Evolutionary conservation across 2,113 vertebrate species (phyloP).

Genomic region (Campylomormyrus tamandua): DNA sequence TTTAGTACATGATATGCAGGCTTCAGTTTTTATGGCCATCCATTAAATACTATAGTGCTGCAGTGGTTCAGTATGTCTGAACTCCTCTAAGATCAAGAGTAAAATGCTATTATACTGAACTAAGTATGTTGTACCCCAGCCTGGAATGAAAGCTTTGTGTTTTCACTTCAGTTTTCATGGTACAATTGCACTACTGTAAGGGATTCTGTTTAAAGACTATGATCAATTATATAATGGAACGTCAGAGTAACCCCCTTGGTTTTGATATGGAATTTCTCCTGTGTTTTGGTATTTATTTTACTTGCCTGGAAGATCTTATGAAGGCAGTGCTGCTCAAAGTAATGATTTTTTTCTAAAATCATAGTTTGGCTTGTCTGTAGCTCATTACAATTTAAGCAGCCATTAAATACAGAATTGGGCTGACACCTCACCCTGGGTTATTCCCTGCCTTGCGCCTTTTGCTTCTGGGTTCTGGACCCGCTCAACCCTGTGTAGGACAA

Average conservation of each 20-base stretch:
- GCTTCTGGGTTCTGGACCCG: not conserved
- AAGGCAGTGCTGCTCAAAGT: not conserved
- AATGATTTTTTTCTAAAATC: not conserved
- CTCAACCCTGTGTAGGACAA: not conserved
- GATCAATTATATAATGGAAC: not conserved
- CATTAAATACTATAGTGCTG: no score
- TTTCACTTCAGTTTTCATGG: not conserved
- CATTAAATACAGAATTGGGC: not conserved
- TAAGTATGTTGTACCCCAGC: not conserved
- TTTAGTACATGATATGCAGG: not conserved
- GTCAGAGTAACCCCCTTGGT: not conserved
- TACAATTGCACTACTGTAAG: not conserved
- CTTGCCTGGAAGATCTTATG: not conserved
- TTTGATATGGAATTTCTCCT: not conserved
- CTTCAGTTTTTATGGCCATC: conserved; percentile 7
- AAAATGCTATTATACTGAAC: not conserved
- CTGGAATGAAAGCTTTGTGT: not conserved
- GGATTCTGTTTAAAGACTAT: not conserved
- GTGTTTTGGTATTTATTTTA: not conserved
- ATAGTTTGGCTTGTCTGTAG: not conserved
- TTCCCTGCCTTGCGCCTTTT: not conserved
- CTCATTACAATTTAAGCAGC: not conserved
- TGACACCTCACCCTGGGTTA: not conserved
- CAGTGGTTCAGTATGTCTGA: no score
- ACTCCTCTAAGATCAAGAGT: not conserved